Conservation (phyloP, 1,140 invertebrate genomes). For the Nephotettix cincticeps region DNA sequence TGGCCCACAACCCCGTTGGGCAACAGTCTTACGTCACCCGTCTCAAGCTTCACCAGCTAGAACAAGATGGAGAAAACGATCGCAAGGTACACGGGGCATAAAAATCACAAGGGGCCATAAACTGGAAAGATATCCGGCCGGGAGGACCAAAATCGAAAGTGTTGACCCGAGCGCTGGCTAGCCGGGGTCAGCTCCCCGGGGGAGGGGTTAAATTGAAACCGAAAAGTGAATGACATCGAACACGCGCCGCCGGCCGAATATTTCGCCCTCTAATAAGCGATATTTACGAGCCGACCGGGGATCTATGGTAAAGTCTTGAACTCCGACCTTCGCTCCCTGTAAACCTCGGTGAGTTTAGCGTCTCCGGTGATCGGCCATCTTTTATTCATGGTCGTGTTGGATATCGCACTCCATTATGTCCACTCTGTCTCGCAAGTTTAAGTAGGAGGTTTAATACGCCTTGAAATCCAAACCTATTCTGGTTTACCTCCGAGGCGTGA, state of each 20-base stretch:
- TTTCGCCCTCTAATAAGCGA: conserved; percentile 9
- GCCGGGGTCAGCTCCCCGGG: background rate
- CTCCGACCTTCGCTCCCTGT: background rate
- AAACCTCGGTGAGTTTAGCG: background rate
- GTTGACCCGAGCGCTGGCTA: background rate
- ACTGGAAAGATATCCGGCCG: background rate
- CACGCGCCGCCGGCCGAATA: background rate
- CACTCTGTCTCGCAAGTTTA: too few relatives aligned
- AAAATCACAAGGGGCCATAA: background rate
- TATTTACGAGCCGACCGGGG: background rate
- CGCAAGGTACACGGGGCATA: too few relatives aligned
- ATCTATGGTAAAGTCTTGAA: background rate
- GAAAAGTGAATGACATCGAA: conserved; percentile 3
- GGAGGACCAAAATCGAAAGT: conserved; percentile 7
- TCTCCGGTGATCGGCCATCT: background rate
- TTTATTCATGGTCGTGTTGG: background rate
- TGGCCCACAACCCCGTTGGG: too few relatives aligned
- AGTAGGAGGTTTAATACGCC: too few relatives aligned
- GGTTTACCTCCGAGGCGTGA: too few relatives aligned
- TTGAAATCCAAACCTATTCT: too few relatives aligned
- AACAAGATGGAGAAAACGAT: too few relatives aligned
- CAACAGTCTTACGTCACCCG: too few relatives aligned
- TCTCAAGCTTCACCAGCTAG: too few relatives aligned
- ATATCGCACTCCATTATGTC: too few relatives aligned
- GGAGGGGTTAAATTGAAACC: conserved; percentile 2